Evolutionary conservation across 2,797 vertebrate species (phyloP).

Genomic region (Sebastes hubbsi): DNA sequence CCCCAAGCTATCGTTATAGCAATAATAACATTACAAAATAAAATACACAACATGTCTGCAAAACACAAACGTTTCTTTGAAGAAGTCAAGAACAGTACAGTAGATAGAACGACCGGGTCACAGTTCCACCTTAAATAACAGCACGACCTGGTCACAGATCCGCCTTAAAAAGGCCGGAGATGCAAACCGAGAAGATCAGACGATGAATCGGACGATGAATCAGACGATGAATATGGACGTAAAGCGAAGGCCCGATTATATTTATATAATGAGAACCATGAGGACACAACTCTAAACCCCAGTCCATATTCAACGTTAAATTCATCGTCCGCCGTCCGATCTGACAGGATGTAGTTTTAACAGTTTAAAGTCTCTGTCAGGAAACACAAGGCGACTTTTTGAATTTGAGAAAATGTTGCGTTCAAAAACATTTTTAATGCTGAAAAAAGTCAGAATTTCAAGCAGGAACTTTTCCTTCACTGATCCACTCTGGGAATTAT

Average conservation of each 20-base stretch:
- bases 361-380: neutral
- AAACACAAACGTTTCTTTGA: neutral
- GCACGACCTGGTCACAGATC: neutral
- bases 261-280: neutral
- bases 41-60: slow-evolving; percentile 24
- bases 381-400: neutral
- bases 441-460: neutral
- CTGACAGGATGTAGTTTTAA: neutral
- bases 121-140: slow-evolving; percentile 1
- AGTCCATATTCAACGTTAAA: no score
- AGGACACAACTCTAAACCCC: neutral
- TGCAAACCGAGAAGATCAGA: neutral
- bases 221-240: accelerated
- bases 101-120: slow-evolving; percentile 32
- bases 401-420: neutral
- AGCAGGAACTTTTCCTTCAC: neutral
- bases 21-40: slow-evolving; percentile 13
- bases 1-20: neutral
- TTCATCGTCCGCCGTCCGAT: neutral
- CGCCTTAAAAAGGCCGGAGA: neutral
- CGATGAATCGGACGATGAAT: neutral
- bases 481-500: neutral
- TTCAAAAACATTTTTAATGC: neutral
- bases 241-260: neutral
- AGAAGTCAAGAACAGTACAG: slow-evolving; percentile 44